These are phyloP conservation scores for Monomorium pharaonis DNA, from an alignment of 1,140 invertebrate species.

Conservation along the genomic window DNA sequence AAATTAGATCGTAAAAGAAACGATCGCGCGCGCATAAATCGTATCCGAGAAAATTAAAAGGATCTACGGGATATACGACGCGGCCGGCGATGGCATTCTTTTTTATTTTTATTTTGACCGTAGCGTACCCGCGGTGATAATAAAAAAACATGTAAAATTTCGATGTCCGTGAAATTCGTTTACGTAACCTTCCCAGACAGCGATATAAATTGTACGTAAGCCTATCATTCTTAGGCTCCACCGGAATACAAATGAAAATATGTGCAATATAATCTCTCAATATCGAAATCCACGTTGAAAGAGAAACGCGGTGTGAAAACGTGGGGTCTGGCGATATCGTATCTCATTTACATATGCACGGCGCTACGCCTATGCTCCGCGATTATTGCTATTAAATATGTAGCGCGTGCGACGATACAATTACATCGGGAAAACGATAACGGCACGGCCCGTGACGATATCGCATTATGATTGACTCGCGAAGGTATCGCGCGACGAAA, in stretches of 20 bases:
- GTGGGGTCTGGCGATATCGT: not conserved
- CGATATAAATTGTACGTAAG: not conserved
- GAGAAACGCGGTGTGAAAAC: not conserved
- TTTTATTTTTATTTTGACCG: not conserved
- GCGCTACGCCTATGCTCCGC: not conserved
- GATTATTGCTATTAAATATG: constrained; percentile 40
- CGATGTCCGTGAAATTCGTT: not conserved
- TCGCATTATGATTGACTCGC: constrained; percentile 28
- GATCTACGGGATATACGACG: not conserved
- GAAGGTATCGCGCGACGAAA: constrained; percentile 20
- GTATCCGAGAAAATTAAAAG: constrained; percentile 12
- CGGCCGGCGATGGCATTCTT: not conserved
- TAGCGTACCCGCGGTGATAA: not conserved
- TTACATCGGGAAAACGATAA: constrained; percentile 42
- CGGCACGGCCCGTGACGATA: not conserved
- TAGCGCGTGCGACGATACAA: constrained; percentile 39
- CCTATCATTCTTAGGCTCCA: not conserved
- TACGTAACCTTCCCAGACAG: not conserved
- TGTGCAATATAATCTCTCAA: not conserved
- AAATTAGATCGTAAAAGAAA: constrained; percentile 36
- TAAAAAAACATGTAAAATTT: not conserved
- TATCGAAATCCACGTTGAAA: not conserved
- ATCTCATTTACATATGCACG: not conserved
- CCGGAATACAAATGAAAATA: not conserved
- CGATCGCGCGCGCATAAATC: constrained; percentile 17